Conservation (phyloP, 2,113 vertebrate genomes). For the Ivindomyrus marchei region DNA sequence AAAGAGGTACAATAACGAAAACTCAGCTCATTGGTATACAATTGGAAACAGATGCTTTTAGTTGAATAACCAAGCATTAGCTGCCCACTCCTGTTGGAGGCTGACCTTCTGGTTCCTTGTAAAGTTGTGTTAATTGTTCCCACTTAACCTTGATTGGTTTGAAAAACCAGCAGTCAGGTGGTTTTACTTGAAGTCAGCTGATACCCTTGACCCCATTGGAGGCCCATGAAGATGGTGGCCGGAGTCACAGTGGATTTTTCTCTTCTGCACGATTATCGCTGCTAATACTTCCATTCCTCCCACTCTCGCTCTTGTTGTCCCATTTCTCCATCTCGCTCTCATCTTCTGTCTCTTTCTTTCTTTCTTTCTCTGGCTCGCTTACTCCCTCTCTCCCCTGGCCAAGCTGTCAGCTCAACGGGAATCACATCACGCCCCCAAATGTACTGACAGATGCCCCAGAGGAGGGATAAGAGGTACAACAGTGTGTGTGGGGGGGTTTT, state of each 20-base stretch:
- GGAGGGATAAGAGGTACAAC: not conserved
- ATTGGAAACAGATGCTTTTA: not conserved
- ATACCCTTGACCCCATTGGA: not conserved
- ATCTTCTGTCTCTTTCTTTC: not conserved
- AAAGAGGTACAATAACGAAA: not conserved
- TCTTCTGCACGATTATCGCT: not conserved
- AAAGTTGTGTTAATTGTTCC: not conserved
- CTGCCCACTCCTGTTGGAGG: not conserved
- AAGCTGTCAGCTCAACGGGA: constrained; percentile 11
- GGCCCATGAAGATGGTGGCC: not conserved
- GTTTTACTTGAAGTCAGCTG: not conserved
- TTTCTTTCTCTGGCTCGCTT: not conserved
- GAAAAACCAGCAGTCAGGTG: not conserved
- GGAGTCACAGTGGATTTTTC: not conserved
- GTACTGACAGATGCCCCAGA: constrained; percentile 8
- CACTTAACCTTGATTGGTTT: not conserved
- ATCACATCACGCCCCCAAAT: constrained; percentile 7
- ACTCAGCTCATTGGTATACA: not conserved
- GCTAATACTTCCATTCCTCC: not conserved
- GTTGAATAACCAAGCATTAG: not conserved
- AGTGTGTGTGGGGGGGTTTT: not conserved
- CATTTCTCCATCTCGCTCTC: not conserved
- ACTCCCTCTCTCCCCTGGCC: not conserved
- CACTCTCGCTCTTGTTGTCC: not conserved
- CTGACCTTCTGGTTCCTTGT: not conserved